These are phyloP conservation scores for Eurosta solidaginis DNA, from an alignment of 1,140 invertebrate genomes.

Conservation along the genomic window DNA sequence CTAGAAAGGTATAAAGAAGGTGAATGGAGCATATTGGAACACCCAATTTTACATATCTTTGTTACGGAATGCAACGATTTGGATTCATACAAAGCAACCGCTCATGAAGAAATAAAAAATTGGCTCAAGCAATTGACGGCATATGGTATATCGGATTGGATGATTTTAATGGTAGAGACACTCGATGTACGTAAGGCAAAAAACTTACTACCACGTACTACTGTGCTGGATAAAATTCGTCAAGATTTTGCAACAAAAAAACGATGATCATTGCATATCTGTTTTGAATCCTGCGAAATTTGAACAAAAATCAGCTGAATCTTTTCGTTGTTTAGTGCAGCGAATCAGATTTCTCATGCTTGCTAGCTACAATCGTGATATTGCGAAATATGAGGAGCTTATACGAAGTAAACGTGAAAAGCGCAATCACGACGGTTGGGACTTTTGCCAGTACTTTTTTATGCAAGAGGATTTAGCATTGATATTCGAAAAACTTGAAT, in stretches of 20 bases:
- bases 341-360: constrained; percentile 83
- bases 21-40: constrained; percentile 77
- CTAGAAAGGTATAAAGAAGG: constrained; percentile 65
- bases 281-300: constrained; percentile 88
- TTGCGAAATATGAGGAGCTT: constrained; percentile 87
- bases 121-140: constrained; percentile 82
- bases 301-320: constrained; percentile 85
- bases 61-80: constrained; percentile 93
- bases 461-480: constrained; percentile 94
- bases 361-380: constrained; percentile 82
- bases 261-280: constrained; percentile 86
- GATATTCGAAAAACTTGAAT: constrained; percentile 90
- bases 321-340: constrained; percentile 82
- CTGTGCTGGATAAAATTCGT: constrained; percentile 92
- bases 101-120: constrained; percentile 84
- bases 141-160: constrained; percentile 85
- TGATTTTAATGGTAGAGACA: constrained; percentile 90
- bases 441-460: constrained; percentile 93
- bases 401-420: constrained; percentile 88
- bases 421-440: constrained; percentile 89
- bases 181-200: constrained; percentile 90
- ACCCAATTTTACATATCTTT: constrained; percentile 92
- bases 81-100: constrained; percentile 83
- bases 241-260: constrained; percentile 93
- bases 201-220: constrained; percentile 88